Evolutionary conservation across 92 coral and sea anemone genomes (phyloP).

Genomic region (Phymanthus crucifer): DNA sequence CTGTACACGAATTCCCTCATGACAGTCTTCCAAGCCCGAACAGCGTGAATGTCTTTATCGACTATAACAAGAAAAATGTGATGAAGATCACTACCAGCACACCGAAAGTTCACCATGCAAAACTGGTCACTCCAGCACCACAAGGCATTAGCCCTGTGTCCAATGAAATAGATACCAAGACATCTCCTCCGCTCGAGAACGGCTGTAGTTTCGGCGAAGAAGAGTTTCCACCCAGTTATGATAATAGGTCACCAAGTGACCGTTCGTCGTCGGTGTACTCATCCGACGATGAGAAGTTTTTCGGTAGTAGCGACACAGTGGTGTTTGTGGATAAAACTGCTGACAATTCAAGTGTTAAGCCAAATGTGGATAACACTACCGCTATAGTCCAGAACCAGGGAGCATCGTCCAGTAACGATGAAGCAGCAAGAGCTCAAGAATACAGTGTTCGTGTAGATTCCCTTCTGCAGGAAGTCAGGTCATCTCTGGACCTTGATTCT

Average conservation of each 20-base stretch:
- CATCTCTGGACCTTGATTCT: slow-evolving; percentile 64
- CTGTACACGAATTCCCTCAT: slow-evolving; percentile 5
- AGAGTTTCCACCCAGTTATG: slow-evolving; percentile 29
- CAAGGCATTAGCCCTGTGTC: slow-evolving; percentile 34
- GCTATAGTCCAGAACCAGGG: background rate
- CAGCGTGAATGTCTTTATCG: slow-evolving; percentile 64
- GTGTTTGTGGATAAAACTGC: slow-evolving; percentile 58
- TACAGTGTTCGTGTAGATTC: slow-evolving; percentile 63
- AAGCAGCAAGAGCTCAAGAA: slow-evolving; percentile 20
- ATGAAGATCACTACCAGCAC: slow-evolving; percentile 62
- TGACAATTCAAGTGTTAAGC: slow-evolving; percentile 28
- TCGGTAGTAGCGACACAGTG: slow-evolving; percentile 71
- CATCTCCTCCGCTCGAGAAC: slow-evolving; percentile 9
- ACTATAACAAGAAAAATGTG: slow-evolving; percentile 61
- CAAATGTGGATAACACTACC: slow-evolving; percentile 26
- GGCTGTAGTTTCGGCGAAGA: slow-evolving; percentile 14
- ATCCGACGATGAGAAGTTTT: slow-evolving; percentile 68
- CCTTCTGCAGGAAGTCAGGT: slow-evolving; percentile 63
- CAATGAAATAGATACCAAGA: background rate
- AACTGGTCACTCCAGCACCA: slow-evolving; percentile 18
- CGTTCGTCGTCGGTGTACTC: slow-evolving; percentile 63
- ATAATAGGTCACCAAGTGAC: slow-evolving; percentile 25
- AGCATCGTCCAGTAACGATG: slow-evolving; percentile 20
- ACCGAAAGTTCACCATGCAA: slow-evolving; percentile 55
- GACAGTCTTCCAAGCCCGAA: slow-evolving; percentile 52